Evolutionary conservation across 1,140 invertebrate genomes (phyloP).

Genomic region (Cheumatopsyche charites): DNA sequence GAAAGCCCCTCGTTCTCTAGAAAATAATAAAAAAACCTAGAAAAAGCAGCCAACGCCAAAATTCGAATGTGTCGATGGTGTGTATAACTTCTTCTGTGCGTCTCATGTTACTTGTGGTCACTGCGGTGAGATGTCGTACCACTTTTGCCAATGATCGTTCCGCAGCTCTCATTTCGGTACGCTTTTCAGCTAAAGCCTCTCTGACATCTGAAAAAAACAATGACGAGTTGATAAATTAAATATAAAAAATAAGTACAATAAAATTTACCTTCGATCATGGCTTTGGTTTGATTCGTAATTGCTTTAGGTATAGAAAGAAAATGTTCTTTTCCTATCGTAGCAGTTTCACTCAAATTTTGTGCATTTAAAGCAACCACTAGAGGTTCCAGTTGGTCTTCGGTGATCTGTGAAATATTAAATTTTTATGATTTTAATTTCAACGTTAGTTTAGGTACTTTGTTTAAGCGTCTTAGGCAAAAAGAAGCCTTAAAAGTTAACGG

Average conservation of each 20-base stretch:
- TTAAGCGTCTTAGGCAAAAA: neutral
- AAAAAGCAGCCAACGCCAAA: constrained; percentile 48
- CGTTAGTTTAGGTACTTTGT: no score
- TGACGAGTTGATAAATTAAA: neutral
- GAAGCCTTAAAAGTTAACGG: constrained; percentile 24
- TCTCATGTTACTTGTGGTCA: constrained; percentile 32
- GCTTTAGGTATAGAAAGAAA: constrained; percentile 55
- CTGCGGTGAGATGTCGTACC: constrained; percentile 43
- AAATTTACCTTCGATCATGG: neutral
- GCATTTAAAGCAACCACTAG: constrained; percentile 55
- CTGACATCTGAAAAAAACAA: constrained; percentile 41
- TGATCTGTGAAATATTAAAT: constrained; percentile 51
- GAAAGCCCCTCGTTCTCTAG: neutral
- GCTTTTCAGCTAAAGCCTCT: constrained; percentile 38
- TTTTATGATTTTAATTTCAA: neutral
- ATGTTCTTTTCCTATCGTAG: constrained; percentile 54
- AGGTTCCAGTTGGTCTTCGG: constrained; percentile 55
- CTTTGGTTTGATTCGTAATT: constrained; percentile 55
- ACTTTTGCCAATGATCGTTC: constrained; percentile 41
- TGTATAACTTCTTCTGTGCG: constrained; percentile 36
- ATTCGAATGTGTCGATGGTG: constrained; percentile 42
- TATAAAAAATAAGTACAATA: constrained; percentile 21
- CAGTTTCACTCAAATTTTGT: constrained; percentile 56
- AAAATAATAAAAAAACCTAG: constrained; percentile 36
- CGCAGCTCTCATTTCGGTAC: constrained; percentile 31